Evolutionary conservation across 2,113 vertebrate species (phyloP), one percentile per base, ranked within the genome.

Genomic region (Lophius piscatorius): DNA sequence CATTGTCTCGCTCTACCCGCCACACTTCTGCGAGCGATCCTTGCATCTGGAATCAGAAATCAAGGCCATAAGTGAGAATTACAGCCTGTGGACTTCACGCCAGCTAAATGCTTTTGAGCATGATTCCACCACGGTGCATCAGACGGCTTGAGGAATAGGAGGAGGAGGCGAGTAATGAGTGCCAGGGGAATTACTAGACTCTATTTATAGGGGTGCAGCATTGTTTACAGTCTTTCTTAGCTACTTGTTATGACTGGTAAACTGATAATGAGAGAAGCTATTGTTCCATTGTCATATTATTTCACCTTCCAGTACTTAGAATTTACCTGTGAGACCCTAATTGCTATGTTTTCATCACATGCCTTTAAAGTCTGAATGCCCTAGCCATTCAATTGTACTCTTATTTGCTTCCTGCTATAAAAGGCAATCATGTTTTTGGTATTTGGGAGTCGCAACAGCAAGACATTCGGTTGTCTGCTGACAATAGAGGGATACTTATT

Each of bases 121-220:
- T 4, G 31, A 63, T 82, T 82, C 80, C 76, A 69, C 34, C 61
- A 29, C 81, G 76, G 64, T 21, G 26, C 48, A 76, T 80, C 66
- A 85, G 68, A 87, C 73, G 65, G 79, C 83, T 52, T 78, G 80
- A 79, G 70, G 80, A 83, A 74, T 63, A 74, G 56, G 56, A 54
- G 57, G 63, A 65, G 76, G 79, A 82, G 79, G 82, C 57, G 42
- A 60, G 67, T 88, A 90, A 90, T 83, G 84, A 87, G 87, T 85
- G 84, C 60, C 81, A 51, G 64, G 87, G 84, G 88, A 80, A 77
- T 83, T 70, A 76, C 71, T 63, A 59, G 67, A 20, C 72, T 81
- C 72, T 74, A 78, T 86, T 85, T 82, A 82, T 77, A 85, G 45
- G 60, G 50, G 64, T n/a, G 66, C 33, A 44, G 48, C 20, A 80